A percentile compares a stretch with the other conserved stretches of the same genome.
Evolutionary conservation across 2,797 vertebrate species (phyloP).

Genomic region (Champsocephalus esox): DNA sequence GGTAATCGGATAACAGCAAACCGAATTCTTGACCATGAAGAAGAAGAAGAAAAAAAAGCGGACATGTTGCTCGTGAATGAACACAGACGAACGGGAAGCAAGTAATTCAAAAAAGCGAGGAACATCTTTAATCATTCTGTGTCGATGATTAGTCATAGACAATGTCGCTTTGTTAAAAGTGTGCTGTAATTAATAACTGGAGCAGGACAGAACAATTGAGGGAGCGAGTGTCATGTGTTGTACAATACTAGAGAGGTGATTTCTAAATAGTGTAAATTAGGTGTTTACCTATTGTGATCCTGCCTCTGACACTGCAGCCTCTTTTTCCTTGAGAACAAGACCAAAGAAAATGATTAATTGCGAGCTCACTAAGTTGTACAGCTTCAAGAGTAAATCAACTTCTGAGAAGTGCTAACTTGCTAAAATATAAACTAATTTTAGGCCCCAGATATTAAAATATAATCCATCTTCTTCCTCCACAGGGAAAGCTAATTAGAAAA

Average conservation of each 20-base stretch:
- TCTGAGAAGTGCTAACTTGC: constrained; percentile 94
- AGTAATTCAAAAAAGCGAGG: constrained; percentile 73
- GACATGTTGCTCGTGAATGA: constrained; percentile 70
- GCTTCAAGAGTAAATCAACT: constrained; percentile 92
- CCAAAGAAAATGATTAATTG: constrained; percentile 89
- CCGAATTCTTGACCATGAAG: constrained; percentile 75
- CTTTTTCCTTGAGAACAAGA: constrained; percentile 85
- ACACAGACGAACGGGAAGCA: constrained; percentile 47
- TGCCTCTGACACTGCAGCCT: constrained; percentile 84
- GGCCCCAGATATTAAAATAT: constrained; percentile 94
- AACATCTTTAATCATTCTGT: constrained; percentile 82
- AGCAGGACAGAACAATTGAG: constrained; percentile 77
- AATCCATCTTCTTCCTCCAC: constrained; percentile 91
- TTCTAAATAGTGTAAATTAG: constrained; percentile 88
- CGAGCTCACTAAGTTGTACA: constrained; percentile 89
- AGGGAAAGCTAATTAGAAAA: constrained; percentile 91
- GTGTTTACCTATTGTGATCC: constrained; percentile 87
- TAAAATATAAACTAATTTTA: constrained; percentile 96
- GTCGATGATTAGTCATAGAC: constrained; percentile 85
- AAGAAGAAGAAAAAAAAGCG: constrained; percentile 5
- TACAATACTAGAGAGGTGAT: constrained; percentile 83
- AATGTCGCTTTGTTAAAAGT: constrained; percentile 85
- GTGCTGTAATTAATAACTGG: constrained; percentile 85
- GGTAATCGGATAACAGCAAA: constrained; percentile 78
- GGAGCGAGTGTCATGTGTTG: constrained; percentile 76